These are phyloP conservation scores for Rhagonycha fulva DNA, from an alignment of 2,888 invertebrate genomes.

Conservation along the genomic window DNA sequence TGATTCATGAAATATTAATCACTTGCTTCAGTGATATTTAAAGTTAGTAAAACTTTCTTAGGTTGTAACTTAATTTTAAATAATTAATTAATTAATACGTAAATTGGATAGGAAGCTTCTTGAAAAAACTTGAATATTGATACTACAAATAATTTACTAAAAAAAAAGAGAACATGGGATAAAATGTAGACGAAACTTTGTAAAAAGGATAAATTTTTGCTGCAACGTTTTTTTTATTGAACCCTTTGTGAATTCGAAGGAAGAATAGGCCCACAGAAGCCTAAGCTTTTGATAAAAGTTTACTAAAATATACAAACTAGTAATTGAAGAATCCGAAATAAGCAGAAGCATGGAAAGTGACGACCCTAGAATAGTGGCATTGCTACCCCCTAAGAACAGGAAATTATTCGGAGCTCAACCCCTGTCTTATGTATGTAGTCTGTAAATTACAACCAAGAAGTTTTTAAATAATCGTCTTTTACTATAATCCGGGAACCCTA, in stretches of 20 bases:
- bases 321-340: background rate
- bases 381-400: background rate
- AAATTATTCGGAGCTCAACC: background rate
- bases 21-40: background rate
- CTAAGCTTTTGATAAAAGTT: background rate
- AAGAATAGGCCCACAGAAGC: no score
- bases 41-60: background rate
- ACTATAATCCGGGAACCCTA: background rate
- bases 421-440: background rate
- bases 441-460: background rate
- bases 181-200: background rate
- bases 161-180: background rate
- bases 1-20: background rate
- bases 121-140: background rate
- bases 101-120: background rate
- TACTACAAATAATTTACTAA: background rate
- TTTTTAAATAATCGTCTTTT: background rate
- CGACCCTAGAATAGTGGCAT: background rate
- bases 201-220: background rate
- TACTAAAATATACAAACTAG: no score
- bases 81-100: background rate
- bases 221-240: background rate
- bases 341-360: background rate
- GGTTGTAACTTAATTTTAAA: background rate
- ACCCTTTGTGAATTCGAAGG: background rate